Base-by-base conservation (phyloP, 1,140 invertebrate genomes). In the Arctopsyche grandis region DNA sequence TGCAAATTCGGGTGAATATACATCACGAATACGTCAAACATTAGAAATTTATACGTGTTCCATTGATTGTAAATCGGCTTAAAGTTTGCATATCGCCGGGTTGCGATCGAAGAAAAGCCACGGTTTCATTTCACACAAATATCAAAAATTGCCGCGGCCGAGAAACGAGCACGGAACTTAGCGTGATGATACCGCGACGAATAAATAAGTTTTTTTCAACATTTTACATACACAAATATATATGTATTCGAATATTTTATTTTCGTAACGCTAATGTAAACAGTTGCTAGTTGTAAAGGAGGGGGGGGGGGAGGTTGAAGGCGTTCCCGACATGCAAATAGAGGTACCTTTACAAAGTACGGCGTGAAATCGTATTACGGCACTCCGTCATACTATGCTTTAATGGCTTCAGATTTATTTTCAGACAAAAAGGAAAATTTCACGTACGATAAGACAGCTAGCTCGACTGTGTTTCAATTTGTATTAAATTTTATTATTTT, bases 251-350 rank as follows among this genome's bases (percentile, higher is more conserved):
- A 19, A 10, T 43, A 77, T 77, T 63, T 77, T 77, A 46, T 69
- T 77, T 38, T 29, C 56, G 70, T 69, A 58, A 26, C 46, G 69
- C 69, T 73, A 58, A 71, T 79, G 70, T 69, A 63, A 75, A 74
- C 71, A 74, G 58, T 79, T 79, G 66, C n/a, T n/a, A n/a, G n/a
- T n/a, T n/a, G 66, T 12, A 7, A 4, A 38, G 1, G 29, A 4
- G 29, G 29, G 29, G 29, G 29, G 29, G 29, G 1, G 1, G 26
- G n/a, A 10, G 12, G 48, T 16, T 21, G 29, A n/a, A n/a, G 56
- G 70, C 69, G 78, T 66, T 74, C 70, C 78, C 43, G 16, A 79
- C 71, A 79, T 79, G 78, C 78, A 79, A 79, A 79, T 69, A 63
- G n/a, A 21, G 52, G 38, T 19, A 46, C 22, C 76, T 69, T 70